A percentile compares a stretch with the other conserved stretches of the same genome.
These are phyloP conservation scores for Leptinotarsa rubiginosa DNA, from an alignment of 2,888 invertebrate species.

Conservation along the genomic window DNA sequence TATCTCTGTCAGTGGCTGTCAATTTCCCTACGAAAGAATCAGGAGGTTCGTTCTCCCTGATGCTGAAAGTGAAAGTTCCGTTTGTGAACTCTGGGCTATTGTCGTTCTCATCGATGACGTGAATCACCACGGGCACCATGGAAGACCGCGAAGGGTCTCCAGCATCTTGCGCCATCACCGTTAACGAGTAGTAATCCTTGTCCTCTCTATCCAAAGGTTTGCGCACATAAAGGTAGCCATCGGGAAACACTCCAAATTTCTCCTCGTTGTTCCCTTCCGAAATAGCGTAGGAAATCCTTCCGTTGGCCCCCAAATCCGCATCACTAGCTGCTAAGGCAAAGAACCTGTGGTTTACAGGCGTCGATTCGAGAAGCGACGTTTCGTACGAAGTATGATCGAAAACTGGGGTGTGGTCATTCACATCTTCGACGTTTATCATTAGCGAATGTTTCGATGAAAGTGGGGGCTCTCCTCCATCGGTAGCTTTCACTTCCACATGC, in stretches of 20 bases:
- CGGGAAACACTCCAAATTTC: conserved; percentile 95
- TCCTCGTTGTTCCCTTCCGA: conserved; percentile 86
- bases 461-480: conserved; percentile 84
- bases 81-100: conserved; percentile 94
- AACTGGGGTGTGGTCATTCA: conserved; percentile 95
- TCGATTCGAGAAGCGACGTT: conserved; percentile 90
- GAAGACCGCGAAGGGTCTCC: conserved; percentile 84
- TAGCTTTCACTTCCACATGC: conserved; percentile 83
- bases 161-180: conserved; percentile 85
- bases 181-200: conserved; percentile 90
- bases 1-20: conserved; percentile 89
- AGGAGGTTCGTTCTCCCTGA: conserved; percentile 88
- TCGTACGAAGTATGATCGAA: conserved; percentile 94
- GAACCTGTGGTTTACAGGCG: conserved; percentile 89
- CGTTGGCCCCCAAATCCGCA: conserved; percentile 85
- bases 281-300: conserved; percentile 83
- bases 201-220: conserved; percentile 89
- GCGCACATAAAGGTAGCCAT: conserved; percentile 91
- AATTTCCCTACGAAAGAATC: conserved; percentile 94
- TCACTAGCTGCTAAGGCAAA: conserved; percentile 92
- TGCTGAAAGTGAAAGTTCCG: conserved; percentile 88
- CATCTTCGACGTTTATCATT: conserved; percentile 82
- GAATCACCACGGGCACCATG: conserved; percentile 90
- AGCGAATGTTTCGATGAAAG: conserved; percentile 82
- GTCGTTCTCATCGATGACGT: conserved; percentile 96